Conservation (phyloP, 2,113 vertebrate species). For the Engraulis encrasicolus region DNA sequence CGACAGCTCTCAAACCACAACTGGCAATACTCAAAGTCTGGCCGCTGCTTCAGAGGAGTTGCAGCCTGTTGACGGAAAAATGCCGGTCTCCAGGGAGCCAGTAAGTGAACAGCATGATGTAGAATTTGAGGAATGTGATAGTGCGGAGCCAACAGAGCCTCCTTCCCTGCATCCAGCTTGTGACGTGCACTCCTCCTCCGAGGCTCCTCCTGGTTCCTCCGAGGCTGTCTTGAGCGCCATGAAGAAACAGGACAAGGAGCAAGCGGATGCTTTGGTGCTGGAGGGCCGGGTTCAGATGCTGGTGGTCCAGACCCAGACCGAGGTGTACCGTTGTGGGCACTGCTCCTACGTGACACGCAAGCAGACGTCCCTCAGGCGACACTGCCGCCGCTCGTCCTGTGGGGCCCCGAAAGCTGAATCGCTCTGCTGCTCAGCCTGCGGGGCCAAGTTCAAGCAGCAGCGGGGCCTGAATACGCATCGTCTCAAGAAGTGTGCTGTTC, state of each 20-base stretch:
- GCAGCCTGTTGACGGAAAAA: neutral
- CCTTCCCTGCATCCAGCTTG: neutral
- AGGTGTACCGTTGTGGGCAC: constrained; percentile 77
- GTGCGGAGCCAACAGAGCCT: constrained; percentile 27
- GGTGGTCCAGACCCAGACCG: constrained; percentile 78
- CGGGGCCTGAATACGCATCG: constrained; percentile 86
- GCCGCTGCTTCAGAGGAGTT: neutral
- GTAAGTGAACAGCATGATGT: constrained; percentile 51
- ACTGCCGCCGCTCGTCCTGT: constrained; percentile 78
- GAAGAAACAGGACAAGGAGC: constrained; percentile 88
- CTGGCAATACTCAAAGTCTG: constrained; percentile 20
- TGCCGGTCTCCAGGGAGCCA: constrained; percentile 22
- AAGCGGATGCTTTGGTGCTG: constrained; percentile 85
- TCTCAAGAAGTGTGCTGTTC: constrained; percentile 80
- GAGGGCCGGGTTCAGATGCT: constrained; percentile 94
- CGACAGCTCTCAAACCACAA: constrained; percentile 43
- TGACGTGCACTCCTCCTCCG: constrained; percentile 8
- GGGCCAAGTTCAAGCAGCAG: constrained; percentile 87
- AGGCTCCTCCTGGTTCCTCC: too few relatives aligned
- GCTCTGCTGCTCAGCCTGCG: constrained; percentile 79
- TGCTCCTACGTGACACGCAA: constrained; percentile 83
- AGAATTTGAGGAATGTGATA: constrained; percentile 23
- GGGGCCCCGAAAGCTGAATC: constrained; percentile 70
- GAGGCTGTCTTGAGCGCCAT: constrained; percentile 79
- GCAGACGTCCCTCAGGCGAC: constrained; percentile 78